phyloP scores from a whole-genome alignment of 2,888 invertebrate species.

The Oxycera nigricornis region DNA sequence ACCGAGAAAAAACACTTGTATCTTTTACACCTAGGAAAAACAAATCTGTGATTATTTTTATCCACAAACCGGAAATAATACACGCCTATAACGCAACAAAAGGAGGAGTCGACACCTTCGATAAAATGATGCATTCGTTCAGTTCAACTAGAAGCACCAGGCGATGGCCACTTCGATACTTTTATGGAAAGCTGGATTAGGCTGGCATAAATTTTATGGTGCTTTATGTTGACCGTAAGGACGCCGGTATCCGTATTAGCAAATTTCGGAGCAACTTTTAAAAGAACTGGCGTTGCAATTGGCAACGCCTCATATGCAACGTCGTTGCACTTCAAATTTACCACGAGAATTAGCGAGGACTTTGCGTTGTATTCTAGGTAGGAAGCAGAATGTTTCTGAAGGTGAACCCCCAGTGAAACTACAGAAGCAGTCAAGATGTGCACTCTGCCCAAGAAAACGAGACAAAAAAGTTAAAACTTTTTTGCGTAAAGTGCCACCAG shows the following conservation, averaged over 20 bases:
- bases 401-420: not conserved
- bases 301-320: not conserved
- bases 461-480: not conserved
- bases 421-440: not conserved
- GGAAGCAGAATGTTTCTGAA: constrained; percentile 6
- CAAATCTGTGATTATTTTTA: not conserved
- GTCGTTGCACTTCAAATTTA: constrained; percentile 5
- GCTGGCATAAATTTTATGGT: not conserved
- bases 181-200: not conserved
- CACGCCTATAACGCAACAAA: not conserved
- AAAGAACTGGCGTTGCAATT: not conserved
- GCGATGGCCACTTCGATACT: constrained; percentile 2
- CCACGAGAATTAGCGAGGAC: not conserved
- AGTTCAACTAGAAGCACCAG: constrained; percentile 10
- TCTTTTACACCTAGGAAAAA: not conserved
- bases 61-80: not conserved
- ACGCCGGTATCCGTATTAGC: not conserved
- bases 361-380: not conserved
- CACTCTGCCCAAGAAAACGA: not conserved
- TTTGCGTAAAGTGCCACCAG: not conserved
- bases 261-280: not conserved
- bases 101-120: not conserved
- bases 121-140: constrained; percentile 28
- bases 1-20: not conserved
- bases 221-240: constrained; percentile 8